Base-by-base conservation (phyloP, 2,113 vertebrate genomes). In the Alces alces region DNA sequence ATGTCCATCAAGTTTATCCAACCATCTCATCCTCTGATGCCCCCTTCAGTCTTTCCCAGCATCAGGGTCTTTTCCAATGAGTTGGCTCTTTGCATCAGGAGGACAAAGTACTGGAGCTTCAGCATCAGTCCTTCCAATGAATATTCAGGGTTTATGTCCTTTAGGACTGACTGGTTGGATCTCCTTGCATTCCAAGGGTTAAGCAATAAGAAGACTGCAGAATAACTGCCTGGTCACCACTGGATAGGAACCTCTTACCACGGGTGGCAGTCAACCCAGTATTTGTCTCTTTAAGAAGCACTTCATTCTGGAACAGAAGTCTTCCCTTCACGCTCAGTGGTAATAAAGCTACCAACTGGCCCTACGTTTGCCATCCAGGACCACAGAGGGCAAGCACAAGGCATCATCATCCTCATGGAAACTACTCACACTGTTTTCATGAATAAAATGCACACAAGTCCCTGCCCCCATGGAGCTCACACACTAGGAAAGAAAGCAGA, bases 301-400 rank as follows among this genome's bases (percentile, higher is more conserved):
- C 52, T 33, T 80, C 45, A 43, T 47, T 50, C 76, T 30, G 10
- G 11, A 91, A 43, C 55, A 30, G 10, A 79, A 73, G 54, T 50
- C 19, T 12, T 39, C 43, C 25, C 76, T 36, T 27, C 83, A 61
- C 23, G 14, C 12, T 17, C 82, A 17, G 36, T 6, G 27, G 45
- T 55, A 12, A 39, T 21, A 66, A 27, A 73, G 45, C 83, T 39
- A 21, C 16, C 27, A 61, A 14, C 19, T 23, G 25, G 54, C n/a
- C 57, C 28, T 55, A 6, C 0, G 0, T 52, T 57, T 28, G n/a
- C 14, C 33, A 54, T 36, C 28, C 13, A 82, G 54, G 87, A 64
- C 52, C 86, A 61, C 50, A 91, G 93, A 90, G 55, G 50, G 76
- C n/a, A 84, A 89, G 83, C 55, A 78, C 10, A 60, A 8, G 58